Percentiles rank a stretch among this genome's conserved stretches.
Conservation (phyloP, 2,113 vertebrate genomes). For the Mesitornis unicolor region DNA sequence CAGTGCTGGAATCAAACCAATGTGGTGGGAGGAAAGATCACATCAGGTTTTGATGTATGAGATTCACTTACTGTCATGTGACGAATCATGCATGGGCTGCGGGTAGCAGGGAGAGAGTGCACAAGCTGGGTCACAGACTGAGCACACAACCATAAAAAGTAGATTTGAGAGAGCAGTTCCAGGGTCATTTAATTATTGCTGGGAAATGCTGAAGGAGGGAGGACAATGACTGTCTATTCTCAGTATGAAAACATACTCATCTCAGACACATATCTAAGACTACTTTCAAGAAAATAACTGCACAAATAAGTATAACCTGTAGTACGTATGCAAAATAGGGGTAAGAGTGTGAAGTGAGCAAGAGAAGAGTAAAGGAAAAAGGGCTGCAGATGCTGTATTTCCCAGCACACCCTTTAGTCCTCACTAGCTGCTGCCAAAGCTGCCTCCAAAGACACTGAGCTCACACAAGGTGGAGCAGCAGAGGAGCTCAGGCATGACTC, state of each 20-base stretch:
- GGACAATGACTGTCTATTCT: neutral
- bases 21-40: neutral
- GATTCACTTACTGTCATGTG: accelerated
- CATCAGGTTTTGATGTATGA: neutral
- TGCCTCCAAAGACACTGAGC: neutral
- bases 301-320: neutral
- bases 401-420: neutral
- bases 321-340: neutral
- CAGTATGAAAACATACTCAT: neutral
- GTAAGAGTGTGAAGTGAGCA: neutral
- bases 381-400: neutral
- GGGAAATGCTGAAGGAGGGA: neutral
- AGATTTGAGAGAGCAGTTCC: neutral
- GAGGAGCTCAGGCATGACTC: neutral
- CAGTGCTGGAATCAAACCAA: neutral
- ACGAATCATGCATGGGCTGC: neutral
- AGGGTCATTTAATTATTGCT: neutral
- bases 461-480: neutral
- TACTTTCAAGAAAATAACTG: neutral
- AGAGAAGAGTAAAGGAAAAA: neutral
- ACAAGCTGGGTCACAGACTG: neutral
- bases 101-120: neutral
- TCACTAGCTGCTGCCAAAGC: neutral
- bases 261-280: neutral
- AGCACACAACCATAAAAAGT: neutral